phyloP scores from a whole-genome alignment of 2,113 vertebrate genomes.

The Tetrax tetrax region DNA sequence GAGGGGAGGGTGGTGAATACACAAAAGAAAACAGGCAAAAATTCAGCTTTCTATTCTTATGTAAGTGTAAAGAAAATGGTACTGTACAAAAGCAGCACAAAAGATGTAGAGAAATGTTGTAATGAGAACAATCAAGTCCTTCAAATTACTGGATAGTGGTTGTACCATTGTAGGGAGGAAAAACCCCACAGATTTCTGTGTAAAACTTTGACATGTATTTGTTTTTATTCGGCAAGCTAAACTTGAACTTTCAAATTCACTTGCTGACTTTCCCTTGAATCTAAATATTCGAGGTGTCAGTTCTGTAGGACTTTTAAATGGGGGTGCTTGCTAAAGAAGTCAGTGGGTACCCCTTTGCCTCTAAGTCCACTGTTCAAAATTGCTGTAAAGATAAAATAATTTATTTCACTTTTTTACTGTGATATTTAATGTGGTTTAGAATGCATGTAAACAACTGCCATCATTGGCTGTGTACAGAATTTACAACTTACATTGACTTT shows the following conservation, averaged over 20 bases:
- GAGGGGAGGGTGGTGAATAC: not conserved
- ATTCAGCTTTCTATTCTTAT: not conserved
- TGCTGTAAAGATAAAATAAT: not conserved
- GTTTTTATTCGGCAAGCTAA: not conserved
- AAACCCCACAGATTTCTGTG: not conserved
- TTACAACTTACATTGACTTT: not conserved
- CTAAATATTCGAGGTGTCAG: not conserved
- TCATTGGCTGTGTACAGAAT: not conserved
- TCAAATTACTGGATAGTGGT: not conserved
- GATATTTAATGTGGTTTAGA: not conserved
- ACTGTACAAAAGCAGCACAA: not conserved
- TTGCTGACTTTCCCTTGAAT: not conserved
- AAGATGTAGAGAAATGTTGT: not conserved
- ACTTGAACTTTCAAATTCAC: not conserved
- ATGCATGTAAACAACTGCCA: not conserved
- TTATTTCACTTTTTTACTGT: not conserved
- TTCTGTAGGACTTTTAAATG: not conserved
- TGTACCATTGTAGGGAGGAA: not conserved
- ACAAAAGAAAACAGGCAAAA: conserved; percentile 32
- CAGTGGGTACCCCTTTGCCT: not conserved
- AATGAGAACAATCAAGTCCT: conserved; percentile 17
- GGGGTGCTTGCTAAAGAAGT: not conserved
- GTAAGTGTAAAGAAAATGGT: not conserved
- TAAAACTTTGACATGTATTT: not conserved
- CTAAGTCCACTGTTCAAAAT: not conserved